Evolutionary conservation across 1,140 invertebrate genomes (phyloP), one percentile per base, ranked within the genome.

Genomic region (Nasonia giraulti): DNA sequence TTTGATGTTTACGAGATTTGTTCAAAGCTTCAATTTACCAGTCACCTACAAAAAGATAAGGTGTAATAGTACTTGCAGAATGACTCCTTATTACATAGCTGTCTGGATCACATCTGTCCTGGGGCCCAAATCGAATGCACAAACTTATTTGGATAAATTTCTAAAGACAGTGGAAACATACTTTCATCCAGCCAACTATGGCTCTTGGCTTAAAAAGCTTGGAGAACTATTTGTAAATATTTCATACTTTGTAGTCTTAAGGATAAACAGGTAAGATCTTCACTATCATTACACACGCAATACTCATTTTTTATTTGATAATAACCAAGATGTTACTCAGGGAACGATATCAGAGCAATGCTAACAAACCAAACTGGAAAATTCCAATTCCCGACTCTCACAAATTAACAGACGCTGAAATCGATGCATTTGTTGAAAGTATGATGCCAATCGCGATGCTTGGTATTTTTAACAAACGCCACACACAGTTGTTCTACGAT

Each of bases 111-210:
- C 89, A 80, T 86, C 90, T 27, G 87, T 89, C 85, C 69, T 71
- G 4, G 95, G 94, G 62, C 93, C 94, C 82, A 89, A 91, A 47
- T 94, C 93, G 40, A 92, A 89, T 68, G 94, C 96, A 10, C 95
- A 97, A 89, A 94, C 95, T 66, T 95, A 98, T 91, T 92, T 99
- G 37, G 95, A 95, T 79, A 96, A 96, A 85, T 95, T 99, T 89
- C 95, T 99, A 87, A 96, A 96, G 87, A 95, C 96, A 0, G 92
- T 98, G 2, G 96, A 98, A 91, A 97, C 97, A 11, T 99, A 98
- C 92, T 96, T 96, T 89, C 97, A 99, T 93, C 97, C 97, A 78
- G 98, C 98, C 0, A 99, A 99, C 91, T 90, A 93, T 83, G 98
- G 98, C 74, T 83, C 94, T 37, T 98, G 97, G 97, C 94, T 95